Percentiles rank a stretch among this genome's conserved stretches.
phyloP scores from a whole-genome alignment of 2,113 vertebrate species.

The Elachura formosa region DNA sequence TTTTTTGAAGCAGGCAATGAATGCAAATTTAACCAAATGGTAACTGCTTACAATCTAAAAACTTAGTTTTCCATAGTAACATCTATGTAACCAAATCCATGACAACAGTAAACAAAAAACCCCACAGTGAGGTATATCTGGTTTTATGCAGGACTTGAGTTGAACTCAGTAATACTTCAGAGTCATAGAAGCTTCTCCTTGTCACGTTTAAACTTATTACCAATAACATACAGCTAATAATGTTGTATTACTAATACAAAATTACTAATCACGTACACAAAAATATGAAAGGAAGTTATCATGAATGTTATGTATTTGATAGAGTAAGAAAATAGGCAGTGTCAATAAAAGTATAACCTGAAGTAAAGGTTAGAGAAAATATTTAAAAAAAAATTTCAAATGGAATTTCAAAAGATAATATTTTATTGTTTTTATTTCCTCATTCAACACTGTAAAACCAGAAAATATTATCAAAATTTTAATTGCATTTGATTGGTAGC shows the following conservation, averaged over 20 bases:
- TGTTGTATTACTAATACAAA: no score
- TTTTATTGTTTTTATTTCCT: not conserved
- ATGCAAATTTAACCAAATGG: not conserved
- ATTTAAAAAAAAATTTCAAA: not conserved
- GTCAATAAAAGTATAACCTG: not conserved
- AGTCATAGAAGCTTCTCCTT: not conserved
- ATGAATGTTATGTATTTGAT: not conserved
- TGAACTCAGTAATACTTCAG: not conserved
- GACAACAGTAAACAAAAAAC: not conserved
- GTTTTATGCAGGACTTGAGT: not conserved
- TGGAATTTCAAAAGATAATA: not conserved
- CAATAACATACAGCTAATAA: no score
- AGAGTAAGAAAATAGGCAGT: not conserved
- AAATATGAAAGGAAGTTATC: not conserved
- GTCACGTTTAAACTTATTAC: not conserved
- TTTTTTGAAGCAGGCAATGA: not conserved
- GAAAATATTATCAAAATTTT: not conserved
- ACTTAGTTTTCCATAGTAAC: not conserved
- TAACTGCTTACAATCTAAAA: not conserved
- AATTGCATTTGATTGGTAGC: not conserved
- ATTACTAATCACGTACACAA: no score
- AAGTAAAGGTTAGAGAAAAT: not conserved
- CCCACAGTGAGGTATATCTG: not conserved
- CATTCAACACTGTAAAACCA: not conserved
- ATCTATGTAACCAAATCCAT: not conserved